Percentiles rank a stretch among this genome's conserved stretches.
Evolutionary conservation across 2,113 vertebrate species (phyloP).

Genomic region (Bungarus multicinctus): DNA sequence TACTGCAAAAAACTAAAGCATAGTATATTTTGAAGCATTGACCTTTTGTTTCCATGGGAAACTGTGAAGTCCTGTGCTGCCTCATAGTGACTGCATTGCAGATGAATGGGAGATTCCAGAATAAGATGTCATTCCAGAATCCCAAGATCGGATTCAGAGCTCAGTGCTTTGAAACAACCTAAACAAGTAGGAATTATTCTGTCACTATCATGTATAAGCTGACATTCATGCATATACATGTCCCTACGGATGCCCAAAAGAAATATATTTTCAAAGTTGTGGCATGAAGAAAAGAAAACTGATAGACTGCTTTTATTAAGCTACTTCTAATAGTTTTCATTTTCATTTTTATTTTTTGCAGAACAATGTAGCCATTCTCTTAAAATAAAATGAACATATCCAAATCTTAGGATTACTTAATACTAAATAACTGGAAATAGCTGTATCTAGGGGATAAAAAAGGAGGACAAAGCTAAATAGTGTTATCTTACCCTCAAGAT

Average conservation of each 20-base stretch:
- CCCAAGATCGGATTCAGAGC: background rate
- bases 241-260: background rate
- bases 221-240: background rate
- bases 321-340: background rate
- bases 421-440: background rate
- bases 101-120: background rate
- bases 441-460: background rate
- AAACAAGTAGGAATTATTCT: background rate
- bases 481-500: background rate
- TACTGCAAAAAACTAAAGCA: background rate
- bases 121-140: background rate
- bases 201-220: background rate
- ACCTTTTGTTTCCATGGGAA: background rate
- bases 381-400: background rate
- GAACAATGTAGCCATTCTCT: background rate
- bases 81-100: background rate
- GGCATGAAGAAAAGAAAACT: background rate
- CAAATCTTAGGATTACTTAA: background rate
- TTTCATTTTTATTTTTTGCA: background rate
- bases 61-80: background rate
- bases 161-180: background rate
- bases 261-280: background rate
- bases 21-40: background rate
- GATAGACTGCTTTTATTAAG: background rate
- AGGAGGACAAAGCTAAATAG: background rate